A percentile compares a stretch with the other conserved stretches of the same genome.
Evolutionary conservation across 2,113 vertebrate species (phyloP).

Genomic region (Pterocles orientalis): DNA sequence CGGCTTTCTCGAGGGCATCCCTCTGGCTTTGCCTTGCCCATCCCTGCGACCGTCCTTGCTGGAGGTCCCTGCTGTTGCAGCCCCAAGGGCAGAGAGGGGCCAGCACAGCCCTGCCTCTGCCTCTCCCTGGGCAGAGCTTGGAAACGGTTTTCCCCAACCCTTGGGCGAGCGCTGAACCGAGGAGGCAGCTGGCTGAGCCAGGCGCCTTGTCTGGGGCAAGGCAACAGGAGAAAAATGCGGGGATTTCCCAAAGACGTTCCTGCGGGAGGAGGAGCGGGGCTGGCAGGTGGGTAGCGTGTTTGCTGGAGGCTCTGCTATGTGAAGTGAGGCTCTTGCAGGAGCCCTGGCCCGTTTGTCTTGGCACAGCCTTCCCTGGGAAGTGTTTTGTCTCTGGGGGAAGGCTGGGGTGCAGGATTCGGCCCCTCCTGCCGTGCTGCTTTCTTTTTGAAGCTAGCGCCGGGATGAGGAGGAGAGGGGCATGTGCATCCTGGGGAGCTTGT

Average conservation of each 20-base stretch:
- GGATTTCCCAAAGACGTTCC: background rate
- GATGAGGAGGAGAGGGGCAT: background rate
- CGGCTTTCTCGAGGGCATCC: background rate
- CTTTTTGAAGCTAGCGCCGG: background rate
- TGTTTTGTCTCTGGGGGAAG: background rate
- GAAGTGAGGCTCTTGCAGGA: background rate
- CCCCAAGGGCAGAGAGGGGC: background rate
- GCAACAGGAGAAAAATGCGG: background rate
- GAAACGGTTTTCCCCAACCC: background rate
- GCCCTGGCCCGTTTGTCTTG: conserved; percentile 19
- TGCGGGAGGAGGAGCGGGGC: background rate
- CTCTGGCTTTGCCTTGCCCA: background rate
- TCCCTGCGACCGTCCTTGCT: accelerated
- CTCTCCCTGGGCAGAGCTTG: background rate
- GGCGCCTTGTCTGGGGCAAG: background rate
- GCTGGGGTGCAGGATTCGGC: background rate
- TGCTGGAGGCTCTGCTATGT: conserved; percentile 18
- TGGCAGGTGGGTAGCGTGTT: background rate
- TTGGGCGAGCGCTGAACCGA: accelerated
- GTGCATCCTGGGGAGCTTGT: background rate
- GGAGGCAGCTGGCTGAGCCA: background rate
- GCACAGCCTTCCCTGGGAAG: background rate
- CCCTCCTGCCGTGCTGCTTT: background rate
- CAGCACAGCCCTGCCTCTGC: background rate
- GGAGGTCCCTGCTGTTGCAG: accelerated